Evolutionary conservation across 2,888 invertebrate species (phyloP), one percentile per base, ranked within the genome.

Genomic region (Caenorhabditis doughertyi): DNA sequence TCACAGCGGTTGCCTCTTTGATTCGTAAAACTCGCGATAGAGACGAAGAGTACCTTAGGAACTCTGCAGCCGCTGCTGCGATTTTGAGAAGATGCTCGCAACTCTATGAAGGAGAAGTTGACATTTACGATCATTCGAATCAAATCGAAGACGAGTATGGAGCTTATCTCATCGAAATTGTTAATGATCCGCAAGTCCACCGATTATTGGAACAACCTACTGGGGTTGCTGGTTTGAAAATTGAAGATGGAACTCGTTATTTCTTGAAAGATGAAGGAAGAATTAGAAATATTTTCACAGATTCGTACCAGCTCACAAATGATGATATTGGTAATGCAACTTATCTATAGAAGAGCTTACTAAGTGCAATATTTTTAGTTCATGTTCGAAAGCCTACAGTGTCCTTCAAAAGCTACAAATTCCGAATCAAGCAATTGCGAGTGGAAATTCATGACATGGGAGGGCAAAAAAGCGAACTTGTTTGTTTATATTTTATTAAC

Each of bases 371-470:
- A 27, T 5, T 76, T 81, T 9, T 53, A 81, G 85, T 90, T 7
- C 87, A 90, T 55, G 82, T 85, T 18, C 82, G 90, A 9, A 85
- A 89, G 47, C 89, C 90, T 11, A 90, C 89, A 5, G 85, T 85
- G 11, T 88, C 88, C n/a, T 89, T 88, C 76, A 83, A 88, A 79
- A 85, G 86, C 53, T 90, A 89, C 77, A 86, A 88, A 27, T 89
- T 90, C 72, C 70, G 83, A 35, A 84, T 90, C 47, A 85, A 89
- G 49, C 83, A 83, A 9, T 72, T 86, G 62, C 76, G 80, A 23
- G 79, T 90, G 11, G 88, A 87, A 65, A 89, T 90, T 51, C 87
- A 87, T 62, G 90, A 90, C 77, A 89, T 90, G 76, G 90, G 90
- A 21, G 90, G 90, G 21, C 90, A 90, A 76, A 82, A 85, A 49